phyloP scores from a whole-genome alignment of 2,113 vertebrate genomes.

The Pangasianodon hypophthalmus region DNA sequence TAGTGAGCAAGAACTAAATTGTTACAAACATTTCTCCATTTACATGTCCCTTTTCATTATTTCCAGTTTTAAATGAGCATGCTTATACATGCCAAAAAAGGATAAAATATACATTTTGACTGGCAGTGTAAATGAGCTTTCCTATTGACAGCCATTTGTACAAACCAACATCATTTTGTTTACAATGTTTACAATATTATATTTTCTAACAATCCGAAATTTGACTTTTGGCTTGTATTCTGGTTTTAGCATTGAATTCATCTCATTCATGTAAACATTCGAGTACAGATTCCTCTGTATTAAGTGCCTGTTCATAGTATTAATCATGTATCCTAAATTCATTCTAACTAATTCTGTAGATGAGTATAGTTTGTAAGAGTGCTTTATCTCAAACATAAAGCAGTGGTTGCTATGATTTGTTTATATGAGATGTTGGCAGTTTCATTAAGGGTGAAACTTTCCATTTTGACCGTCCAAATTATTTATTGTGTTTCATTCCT shows the following conservation, averaged over 20 bases:
- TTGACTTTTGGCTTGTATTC: not conserved
- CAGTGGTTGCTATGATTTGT: not conserved
- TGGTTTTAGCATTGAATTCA: too few species aligned
- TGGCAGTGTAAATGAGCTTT: not conserved
- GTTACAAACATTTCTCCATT: not conserved
- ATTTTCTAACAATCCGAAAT: not conserved
- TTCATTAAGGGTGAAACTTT: conserved; percentile 7
- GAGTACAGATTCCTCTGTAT: conserved; percentile 16
- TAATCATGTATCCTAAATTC: not conserved
- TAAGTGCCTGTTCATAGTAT: conserved; percentile 34
- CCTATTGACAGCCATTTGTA: not conserved
- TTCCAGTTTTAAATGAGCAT: not conserved
- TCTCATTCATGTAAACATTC: not conserved
- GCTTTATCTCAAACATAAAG: not conserved
- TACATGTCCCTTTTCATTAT: not conserved
- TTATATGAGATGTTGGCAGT: not conserved
- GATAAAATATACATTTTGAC: not conserved
- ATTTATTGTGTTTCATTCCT: conserved; percentile 32
- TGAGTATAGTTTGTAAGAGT: not conserved
- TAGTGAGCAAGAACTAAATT: not conserved
- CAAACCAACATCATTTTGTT: not conserved
- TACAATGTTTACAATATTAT: not conserved
- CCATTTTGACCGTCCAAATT: not conserved
- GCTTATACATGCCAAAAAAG: not conserved
- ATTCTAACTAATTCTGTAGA: conserved; percentile 5